Evolutionary conservation across 2,888 invertebrate genomes (phyloP), one percentile per base, ranked within the genome.

Genomic region (Lingula anatina): DNA sequence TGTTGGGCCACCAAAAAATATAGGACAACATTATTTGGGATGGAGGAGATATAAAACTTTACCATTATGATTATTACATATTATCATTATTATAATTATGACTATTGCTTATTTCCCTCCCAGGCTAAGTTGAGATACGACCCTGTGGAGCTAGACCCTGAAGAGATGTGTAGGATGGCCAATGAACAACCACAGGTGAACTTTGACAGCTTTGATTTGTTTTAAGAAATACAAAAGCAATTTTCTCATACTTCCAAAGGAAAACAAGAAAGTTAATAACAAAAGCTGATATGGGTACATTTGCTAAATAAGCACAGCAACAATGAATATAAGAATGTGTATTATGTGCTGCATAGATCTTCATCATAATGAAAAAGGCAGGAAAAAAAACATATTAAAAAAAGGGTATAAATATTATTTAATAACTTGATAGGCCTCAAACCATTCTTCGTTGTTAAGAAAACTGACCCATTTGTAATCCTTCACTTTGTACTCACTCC

Each of bases 81-180:
- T n/a, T n/a, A n/a, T n/a, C n/a, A n/a, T n/a, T n/a, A n/a, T n/a
- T n/a, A n/a, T n/a, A n/a, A n/a, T n/a, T n/a, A n/a, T n/a, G n/a
- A n/a, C n/a, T n/a, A n/a, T n/a, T n/a, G n/a, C n/a, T n/a, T n/a
- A n/a, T n/a, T n/a, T n/a, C n/a, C n/a, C n/a, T n/a, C n/a, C n/a
- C n/a, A 76, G 74, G 78, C 81, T 18, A 82, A 82, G 66, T 61
- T 82, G 25, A 64, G 95, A 23, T 99, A 99, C 66, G 92, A 99
- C 79, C 99, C 99, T 0, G 94, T 96, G 0, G 97, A 97, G 76
- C 77, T 97, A 49, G 97, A 99, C 78, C 97, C 99, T 0, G 99
- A 99, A 78, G 93, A 96, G 57, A 99, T 99, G 97, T 95, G 95
- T 74, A 85, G 88, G 56, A 86, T 96, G 84, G 99, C 99, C 0